Evolutionary conservation across 2,113 vertebrate species (phyloP).

Genomic region (Rhagologus leucostigma): DNA sequence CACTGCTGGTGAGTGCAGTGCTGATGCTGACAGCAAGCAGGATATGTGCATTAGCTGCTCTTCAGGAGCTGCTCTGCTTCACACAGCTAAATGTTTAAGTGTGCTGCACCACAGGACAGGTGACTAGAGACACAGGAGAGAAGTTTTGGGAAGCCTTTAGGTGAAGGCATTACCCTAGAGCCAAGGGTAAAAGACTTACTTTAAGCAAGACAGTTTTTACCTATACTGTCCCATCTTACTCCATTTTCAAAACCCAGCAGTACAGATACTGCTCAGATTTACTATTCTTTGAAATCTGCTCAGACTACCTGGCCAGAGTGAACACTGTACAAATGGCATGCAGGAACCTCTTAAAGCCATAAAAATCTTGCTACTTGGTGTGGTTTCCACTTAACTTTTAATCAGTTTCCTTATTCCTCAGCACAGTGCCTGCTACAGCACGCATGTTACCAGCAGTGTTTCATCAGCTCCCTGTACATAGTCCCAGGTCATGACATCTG

Average conservation of each 20-base stretch:
- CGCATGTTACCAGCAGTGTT: not conserved
- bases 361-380: not conserved
- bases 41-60: not conserved
- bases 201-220: not conserved
- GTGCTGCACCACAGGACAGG: not conserved
- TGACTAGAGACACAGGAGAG: not conserved
- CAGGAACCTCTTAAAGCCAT: not conserved
- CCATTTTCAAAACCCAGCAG: not conserved
- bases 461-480: not conserved
- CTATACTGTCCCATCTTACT: not conserved
- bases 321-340: not conserved
- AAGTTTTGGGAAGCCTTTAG: not conserved
- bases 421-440: not conserved
- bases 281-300: not conserved
- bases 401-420: not conserved
- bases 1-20: rapidly evolving
- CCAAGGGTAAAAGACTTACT: not conserved
- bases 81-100: not conserved
- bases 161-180: not conserved
- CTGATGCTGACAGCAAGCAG: rapidly evolving
- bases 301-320: not conserved
- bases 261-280: not conserved
- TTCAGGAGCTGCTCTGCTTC: not conserved
- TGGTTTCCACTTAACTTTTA: not conserved
- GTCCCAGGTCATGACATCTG: slow-evolving; percentile 46